Percentiles rank a stretch among this genome's conserved stretches.
Evolutionary conservation across 2,888 invertebrate species (phyloP).

Genomic region (Lampropteryx suffumata): DNA sequence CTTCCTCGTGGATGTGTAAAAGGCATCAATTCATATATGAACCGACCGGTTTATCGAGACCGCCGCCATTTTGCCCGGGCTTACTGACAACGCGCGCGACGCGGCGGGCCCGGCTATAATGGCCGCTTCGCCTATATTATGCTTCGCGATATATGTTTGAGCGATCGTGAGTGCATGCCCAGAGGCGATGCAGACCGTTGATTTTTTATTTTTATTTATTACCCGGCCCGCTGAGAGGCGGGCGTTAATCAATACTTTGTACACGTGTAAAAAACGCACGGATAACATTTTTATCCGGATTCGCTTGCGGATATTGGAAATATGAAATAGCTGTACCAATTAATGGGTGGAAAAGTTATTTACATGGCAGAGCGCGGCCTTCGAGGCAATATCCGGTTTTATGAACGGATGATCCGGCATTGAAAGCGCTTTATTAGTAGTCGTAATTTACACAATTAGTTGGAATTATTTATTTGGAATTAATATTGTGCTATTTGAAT

Average conservation of each 20-base stretch:
- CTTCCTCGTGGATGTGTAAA: conserved; percentile 49
- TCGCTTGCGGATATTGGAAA: conserved; percentile 41
- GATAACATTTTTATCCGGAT: conserved; percentile 51
- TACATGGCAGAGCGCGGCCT: conserved; percentile 26
- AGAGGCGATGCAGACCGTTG: conserved; percentile 57
- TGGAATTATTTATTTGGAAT: too few relatives aligned
- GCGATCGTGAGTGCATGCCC: conserved; percentile 57
- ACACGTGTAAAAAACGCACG: conserved; percentile 43
- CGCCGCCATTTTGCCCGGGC: conserved; percentile 33
- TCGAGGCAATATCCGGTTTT: conserved; percentile 20
- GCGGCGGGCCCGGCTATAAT: conserved; percentile 34
- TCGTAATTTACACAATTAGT: conserved; percentile 15
- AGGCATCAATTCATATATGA: conserved; percentile 45
- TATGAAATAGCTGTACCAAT: conserved; percentile 33
- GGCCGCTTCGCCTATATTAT: conserved; percentile 37
- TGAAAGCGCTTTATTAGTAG: conserved; percentile 14
- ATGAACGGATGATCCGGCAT: conserved; percentile 13
- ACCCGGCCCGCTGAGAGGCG: conserved; percentile 52
- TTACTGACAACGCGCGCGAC: conserved; percentile 24
- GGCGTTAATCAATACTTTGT: conserved; percentile 67
- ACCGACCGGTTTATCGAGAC: conserved; percentile 34
- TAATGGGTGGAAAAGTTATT: conserved; percentile 46
- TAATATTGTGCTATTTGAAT: too few relatives aligned
- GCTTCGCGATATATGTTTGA: conserved; percentile 47
- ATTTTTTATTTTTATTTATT: conserved; percentile 65